A percentile compares a stretch with the other conserved stretches of the same genome.
Conservation (phyloP, 1,140 invertebrate genomes). For the Zaprionus camerounensis region DNA sequence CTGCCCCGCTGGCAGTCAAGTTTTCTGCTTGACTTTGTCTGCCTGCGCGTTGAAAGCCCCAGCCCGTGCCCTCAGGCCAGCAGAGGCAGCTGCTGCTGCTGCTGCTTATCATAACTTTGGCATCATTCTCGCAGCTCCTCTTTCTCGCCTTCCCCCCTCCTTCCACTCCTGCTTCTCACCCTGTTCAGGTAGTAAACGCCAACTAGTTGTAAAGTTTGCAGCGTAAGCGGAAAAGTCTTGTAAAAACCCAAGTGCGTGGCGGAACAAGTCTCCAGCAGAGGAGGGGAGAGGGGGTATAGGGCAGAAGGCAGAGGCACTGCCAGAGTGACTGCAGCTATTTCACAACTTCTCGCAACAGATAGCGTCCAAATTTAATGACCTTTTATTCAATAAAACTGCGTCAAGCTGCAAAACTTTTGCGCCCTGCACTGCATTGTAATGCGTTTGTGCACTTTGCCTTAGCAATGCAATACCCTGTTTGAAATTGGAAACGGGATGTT, state of each 20-base stretch:
- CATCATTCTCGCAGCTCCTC: conserved; percentile 44
- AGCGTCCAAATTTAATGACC: conserved; percentile 82
- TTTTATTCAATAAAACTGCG: conserved; percentile 81
- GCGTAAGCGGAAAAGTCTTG: conserved; percentile 77
- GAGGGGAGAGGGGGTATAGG: not conserved
- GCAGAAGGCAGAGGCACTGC: not conserved
- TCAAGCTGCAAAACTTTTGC: conserved; percentile 45
- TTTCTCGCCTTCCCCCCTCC: not conserved
- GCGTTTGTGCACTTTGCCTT: conserved; percentile 18
- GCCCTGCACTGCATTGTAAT: conserved; percentile 30
- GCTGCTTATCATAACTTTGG: conserved; percentile 81
- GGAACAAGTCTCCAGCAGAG: not conserved
- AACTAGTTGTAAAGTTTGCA: conserved; percentile 80
- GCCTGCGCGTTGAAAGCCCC: conserved; percentile 50
- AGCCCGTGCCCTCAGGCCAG: conserved; percentile 9
- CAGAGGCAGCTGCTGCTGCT: conserved; percentile 29
- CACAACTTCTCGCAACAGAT: conserved; percentile 77
- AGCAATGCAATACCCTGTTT: conserved; percentile 6
- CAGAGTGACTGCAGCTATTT: conserved; percentile 61
- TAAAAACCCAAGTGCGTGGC: conserved; percentile 53
- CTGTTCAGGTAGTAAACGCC: conserved; percentile 71
- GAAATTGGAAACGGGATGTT: not conserved
- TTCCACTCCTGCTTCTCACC: not conserved
- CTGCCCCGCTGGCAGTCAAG: conserved; percentile 64
- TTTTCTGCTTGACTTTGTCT: conserved; percentile 81